These are phyloP conservation scores for Clamator glandarius DNA, from an alignment of 2,797 vertebrate species.

Conservation along the genomic window DNA sequence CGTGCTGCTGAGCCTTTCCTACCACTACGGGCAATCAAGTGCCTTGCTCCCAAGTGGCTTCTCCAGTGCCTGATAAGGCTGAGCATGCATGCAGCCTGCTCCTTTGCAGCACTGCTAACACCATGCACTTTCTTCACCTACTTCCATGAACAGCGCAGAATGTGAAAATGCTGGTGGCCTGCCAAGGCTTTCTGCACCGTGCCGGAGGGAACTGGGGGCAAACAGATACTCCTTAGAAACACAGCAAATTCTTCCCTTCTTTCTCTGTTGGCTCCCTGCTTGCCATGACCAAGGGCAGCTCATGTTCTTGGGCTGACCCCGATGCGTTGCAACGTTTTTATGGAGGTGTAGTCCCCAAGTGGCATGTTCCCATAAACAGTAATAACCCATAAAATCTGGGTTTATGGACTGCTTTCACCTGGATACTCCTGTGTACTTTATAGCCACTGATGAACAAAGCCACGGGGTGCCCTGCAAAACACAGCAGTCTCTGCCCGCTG, in stretches of 20 bases:
- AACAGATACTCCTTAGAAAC: neutral
- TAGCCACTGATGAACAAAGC: neutral
- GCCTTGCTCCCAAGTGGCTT: neutral
- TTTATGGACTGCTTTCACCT: neutral
- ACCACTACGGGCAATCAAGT: neutral
- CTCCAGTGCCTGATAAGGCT: neutral
- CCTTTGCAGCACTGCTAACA: neutral
- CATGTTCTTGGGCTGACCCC: neutral
- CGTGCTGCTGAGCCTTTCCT: neutral
- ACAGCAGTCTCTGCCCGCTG: neutral
- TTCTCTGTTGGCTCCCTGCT: neutral
- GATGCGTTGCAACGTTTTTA: neutral
- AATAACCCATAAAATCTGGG: neutral
- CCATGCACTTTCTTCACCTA: accelerated
- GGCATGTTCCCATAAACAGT: neutral
- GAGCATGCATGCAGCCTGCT: neutral
- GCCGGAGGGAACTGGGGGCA: neutral
- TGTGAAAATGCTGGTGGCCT: neutral
- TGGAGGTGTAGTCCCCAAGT: neutral
- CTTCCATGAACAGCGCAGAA: neutral
- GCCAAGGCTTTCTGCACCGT: neutral
- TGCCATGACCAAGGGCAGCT: neutral
- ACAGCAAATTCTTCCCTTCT: neutral
- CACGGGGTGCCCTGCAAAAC: accelerated
- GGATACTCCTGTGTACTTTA: neutral